Base-by-base conservation (phyloP, 2,113 vertebrate species). In the Cebidichthys violaceus region DNA sequence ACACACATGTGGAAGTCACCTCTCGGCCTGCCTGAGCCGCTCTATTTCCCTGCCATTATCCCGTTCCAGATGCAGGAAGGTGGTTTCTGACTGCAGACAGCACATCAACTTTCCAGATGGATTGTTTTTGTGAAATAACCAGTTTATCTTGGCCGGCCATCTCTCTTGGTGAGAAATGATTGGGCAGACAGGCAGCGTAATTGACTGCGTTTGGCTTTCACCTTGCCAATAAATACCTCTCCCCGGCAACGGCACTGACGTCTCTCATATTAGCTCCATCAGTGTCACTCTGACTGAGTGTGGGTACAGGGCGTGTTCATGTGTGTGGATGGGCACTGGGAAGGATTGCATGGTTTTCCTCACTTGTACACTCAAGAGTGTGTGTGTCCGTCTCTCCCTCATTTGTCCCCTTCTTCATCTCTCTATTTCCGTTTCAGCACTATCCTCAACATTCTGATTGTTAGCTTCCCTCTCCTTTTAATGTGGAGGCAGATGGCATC, bases 151-250 rank as follows among this genome's bases (percentile, higher is more conserved):
- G 75, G 81, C 86, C 18, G 74, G 81, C 86, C 85, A 90, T 94
- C 93, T 90, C 83, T 94, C 91, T 92, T 83, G 84, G 83, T 92
- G 92, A 93, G 79, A 73, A 93, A 95, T 94, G 87, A 94, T 92
- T 82, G 92, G 86, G 65, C 86, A 91, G 94, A 93, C 91, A 93
- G 91, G 86, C 65, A 79, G 80, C 75, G 83, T 94, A 95, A 94
- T 94, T 94, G 94, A 94, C 92, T 89, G 73, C 77, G 77, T 94
- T 95, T 95, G 90, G 89, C 93, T 95, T 94, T 93, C 89, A 90
- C 90, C 92, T 84, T 79, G 70, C 88, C 92, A 92, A 85, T 81
- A 89, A 92, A 93, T 92, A 90, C 88, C 75, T 71, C 72, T 77
- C 75, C 79, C 90, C 89, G 85, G 84, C 87, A 88, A 77, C 66